These are phyloP conservation scores for Sternarchorhynchus goeldii DNA, from an alignment of 2,797 vertebrate genomes.

Conservation along the genomic window DNA sequence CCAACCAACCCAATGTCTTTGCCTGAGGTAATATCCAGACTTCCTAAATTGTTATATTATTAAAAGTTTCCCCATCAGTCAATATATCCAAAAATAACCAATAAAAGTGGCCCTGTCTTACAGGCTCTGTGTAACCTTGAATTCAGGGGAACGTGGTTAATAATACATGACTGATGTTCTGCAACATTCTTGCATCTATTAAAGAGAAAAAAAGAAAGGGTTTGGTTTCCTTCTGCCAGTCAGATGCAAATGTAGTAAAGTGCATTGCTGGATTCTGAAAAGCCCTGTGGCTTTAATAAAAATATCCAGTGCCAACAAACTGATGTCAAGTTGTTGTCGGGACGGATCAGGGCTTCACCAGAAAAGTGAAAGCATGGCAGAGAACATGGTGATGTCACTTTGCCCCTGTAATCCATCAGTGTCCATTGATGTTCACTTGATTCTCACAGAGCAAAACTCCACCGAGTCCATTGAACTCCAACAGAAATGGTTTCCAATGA, in stretches of 20 bases:
- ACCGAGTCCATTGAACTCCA: background rate
- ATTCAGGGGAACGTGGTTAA: background rate
- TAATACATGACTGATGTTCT: constrained; percentile 15
- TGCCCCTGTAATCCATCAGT: constrained; percentile 29
- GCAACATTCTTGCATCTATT: background rate
- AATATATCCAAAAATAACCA: no score
- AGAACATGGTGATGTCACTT: constrained; percentile 30
- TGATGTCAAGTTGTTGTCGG: constrained; percentile 29
- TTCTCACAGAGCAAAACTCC: constrained; percentile 27
- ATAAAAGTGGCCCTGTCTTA: no score
- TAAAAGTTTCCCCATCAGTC: no score
- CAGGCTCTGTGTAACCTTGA: no score
- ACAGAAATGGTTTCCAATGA: background rate
- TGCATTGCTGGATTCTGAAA: background rate
- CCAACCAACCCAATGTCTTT: no score
- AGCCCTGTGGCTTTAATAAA: constrained; percentile 9
- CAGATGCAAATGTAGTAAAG: background rate
- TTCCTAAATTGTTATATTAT: no score
- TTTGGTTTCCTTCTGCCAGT: background rate
- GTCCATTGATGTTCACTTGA: background rate
- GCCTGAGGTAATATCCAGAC: no score
- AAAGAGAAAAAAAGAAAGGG: no score
- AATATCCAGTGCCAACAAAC: constrained; percentile 6
- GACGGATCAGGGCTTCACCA: constrained; percentile 17
- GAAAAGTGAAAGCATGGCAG: constrained; percentile 25